Percentiles rank a stretch among this genome's conserved stretches.
Evolutionary conservation across 2,888 invertebrate genomes (phyloP).

Genomic region (Copidosoma aretas): DNA sequence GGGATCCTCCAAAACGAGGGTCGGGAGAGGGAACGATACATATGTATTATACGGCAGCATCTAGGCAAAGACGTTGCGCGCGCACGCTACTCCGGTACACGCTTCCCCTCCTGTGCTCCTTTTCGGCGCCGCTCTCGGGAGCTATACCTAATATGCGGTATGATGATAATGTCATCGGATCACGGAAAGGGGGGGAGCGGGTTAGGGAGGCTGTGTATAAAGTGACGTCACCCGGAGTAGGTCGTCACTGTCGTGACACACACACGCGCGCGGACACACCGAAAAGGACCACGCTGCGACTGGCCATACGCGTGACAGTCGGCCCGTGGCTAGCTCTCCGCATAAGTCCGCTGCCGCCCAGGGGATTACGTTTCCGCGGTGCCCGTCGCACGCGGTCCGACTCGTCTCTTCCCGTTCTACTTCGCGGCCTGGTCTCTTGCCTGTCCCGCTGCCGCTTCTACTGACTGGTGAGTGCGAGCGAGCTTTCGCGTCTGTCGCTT

Average conservation of each 20-base stretch:
- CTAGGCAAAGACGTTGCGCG: conserved; percentile 48
- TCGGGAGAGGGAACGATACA: background rate
- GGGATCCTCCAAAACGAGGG: background rate
- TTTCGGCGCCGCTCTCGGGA: conserved; percentile 37
- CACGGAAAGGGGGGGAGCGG: too few species aligned
- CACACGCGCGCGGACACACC: conserved; percentile 10
- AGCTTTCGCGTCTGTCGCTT: too few species aligned
- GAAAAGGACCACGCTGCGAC: too few species aligned
- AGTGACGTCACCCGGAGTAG: conserved; percentile 59
- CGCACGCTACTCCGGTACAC: conserved; percentile 47
- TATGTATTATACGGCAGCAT: too few species aligned
- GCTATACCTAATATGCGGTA: too few species aligned
- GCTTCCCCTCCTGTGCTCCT: conserved; percentile 47
- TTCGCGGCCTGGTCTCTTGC: too few species aligned
- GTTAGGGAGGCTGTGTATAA: conserved; percentile 49
- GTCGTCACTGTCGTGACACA: conserved; percentile 51
- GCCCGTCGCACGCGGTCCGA: background rate
- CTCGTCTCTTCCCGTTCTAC: too few species aligned
- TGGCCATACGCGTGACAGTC: too few species aligned
- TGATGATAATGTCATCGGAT: too few species aligned
- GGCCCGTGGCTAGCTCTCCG: too few species aligned
- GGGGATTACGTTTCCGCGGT: background rate
- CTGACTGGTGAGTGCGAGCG: too few species aligned
- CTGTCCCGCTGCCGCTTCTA: too few species aligned
- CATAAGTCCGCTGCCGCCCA: background rate